Evolutionary conservation across 2,888 invertebrate species (phyloP), one percentile per base, ranked within the genome.

Genomic region (Lamellibrachia satsuma): DNA sequence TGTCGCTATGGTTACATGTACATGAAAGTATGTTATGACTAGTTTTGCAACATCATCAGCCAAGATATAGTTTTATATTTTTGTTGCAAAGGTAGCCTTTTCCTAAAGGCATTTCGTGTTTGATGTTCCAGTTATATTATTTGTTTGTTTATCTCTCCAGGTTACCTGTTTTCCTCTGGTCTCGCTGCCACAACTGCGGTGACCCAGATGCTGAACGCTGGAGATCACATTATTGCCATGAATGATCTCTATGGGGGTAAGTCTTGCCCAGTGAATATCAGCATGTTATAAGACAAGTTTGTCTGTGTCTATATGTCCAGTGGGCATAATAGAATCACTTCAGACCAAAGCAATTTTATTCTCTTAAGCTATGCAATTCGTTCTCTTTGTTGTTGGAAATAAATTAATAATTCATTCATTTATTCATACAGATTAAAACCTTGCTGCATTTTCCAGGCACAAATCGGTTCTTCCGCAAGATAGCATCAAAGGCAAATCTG

Each of bases 181-280:
- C 97, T 99, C 91, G 99, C 98, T 22, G 98, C 98, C 0, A 98
- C 98, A 1, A 98, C 98, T 0, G 97, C 98, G 4, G 96, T 99
- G 15, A 97, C 98, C 8, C 97, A 98, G 90, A 97, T 99, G 94
- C 97, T 99, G 9, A 97, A 97, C 94, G 95, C 97, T 93, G 99
- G 99, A 0, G 99, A 99, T 96, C 99, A 99, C 96, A 97, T 99
- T 15, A 96, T 99, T 91, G 98, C 98, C 95, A 98, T 98, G 93
- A 98, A 99, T 96, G 99, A 99, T 96, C 97, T 99, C 4, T 99
- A 99, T 95, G 99, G 99, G 92, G 99, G 99, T 97, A 95, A 92
- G 93, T 27, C 90, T 75, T 75, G 75, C 75, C 15, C 39, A 3
- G 6, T 15, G 15, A n/a, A 75, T 22, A 6, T 6, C n/a, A 15